phyloP scores from a whole-genome alignment of 2,888 invertebrate genomes.

The Elegia similella region DNA sequence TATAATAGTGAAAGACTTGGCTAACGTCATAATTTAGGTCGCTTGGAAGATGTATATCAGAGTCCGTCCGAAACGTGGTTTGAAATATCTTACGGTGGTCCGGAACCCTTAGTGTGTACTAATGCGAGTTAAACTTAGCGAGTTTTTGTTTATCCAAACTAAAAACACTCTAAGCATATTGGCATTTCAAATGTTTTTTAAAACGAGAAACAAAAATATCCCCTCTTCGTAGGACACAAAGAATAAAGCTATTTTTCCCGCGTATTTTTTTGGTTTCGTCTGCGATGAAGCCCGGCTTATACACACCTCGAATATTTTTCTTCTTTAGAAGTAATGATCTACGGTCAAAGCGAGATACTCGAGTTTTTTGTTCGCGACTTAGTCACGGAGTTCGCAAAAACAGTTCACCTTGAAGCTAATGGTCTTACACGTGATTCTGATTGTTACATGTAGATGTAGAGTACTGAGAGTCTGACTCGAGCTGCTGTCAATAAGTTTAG shows the following conservation, averaged over 20 bases:
- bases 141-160: neutral
- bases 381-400: constrained; percentile 70
- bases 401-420: constrained; percentile 63
- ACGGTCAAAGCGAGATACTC: constrained; percentile 22
- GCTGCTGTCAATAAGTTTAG: constrained; percentile 15
- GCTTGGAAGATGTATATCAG: too few relatives aligned
- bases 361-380: constrained; percentile 44
- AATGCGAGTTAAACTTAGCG: too few relatives aligned
- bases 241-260: constrained; percentile 7
- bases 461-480: constrained; percentile 44
- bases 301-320: constrained; percentile 10
- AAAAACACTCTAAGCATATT: neutral
- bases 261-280: constrained; percentile 15
- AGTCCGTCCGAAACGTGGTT: too few relatives aligned
- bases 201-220: constrained; percentile 1
- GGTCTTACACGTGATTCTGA: constrained; percentile 57
- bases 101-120: too few relatives aligned
- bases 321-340: constrained; percentile 14
- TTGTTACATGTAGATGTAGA: constrained; percentile 60
- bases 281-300: neutral
- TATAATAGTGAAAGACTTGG: too few relatives aligned
- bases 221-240: neutral
- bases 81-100: too few relatives aligned
- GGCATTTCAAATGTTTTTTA: constrained; percentile 3
- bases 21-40: too few relatives aligned